Conservation (phyloP, 1,140 invertebrate species). For the Eriocheir sinensis region DNA sequence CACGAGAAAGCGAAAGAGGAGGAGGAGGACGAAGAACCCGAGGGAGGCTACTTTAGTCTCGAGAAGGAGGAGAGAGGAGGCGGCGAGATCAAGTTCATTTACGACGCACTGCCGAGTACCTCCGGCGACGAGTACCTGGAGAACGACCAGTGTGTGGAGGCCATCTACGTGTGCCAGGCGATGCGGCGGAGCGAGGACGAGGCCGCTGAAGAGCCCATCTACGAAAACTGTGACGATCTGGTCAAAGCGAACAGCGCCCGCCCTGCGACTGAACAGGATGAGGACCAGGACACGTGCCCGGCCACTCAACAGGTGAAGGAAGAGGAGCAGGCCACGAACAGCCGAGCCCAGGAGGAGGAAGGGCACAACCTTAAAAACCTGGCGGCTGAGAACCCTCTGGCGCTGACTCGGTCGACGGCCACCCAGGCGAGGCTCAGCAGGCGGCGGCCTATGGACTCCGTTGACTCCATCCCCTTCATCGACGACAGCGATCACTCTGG, state of each 20-base stretch:
- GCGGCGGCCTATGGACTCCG: slow-evolving; percentile 42
- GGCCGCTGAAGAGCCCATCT: slow-evolving; percentile 49
- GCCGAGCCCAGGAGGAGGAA: slow-evolving; percentile 20
- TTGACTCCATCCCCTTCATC: slow-evolving; percentile 70
- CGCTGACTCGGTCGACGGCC: slow-evolving; percentile 49
- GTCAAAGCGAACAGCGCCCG: slow-evolving; percentile 52
- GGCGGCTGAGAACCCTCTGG: slow-evolving; percentile 42
- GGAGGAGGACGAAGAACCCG: slow-evolving; percentile 60
- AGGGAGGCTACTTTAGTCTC: slow-evolving; percentile 75
- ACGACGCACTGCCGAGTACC: slow-evolving; percentile 47
- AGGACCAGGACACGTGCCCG: slow-evolving; percentile 64
- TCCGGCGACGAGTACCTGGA: slow-evolving; percentile 54
- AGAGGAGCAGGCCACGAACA: not conserved
- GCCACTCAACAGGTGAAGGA: slow-evolving; percentile 35
- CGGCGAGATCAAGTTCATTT: slow-evolving; percentile 63
- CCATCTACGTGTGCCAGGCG: slow-evolving; percentile 75
- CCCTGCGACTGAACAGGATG: not conserved
- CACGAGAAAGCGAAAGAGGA: slow-evolving; percentile 31
- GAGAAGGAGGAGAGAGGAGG: slow-evolving; percentile 71
- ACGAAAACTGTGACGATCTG: slow-evolving; percentile 60
- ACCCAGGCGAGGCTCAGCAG: slow-evolving; percentile 58
- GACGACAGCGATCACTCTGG: slow-evolving; percentile 64
- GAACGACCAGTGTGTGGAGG: slow-evolving; percentile 70
- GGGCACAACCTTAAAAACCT: slow-evolving; percentile 31
- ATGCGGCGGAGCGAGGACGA: slow-evolving; percentile 49